Percentiles rank a stretch among this genome's conserved stretches.
Evolutionary conservation across 2,797 vertebrate species (phyloP).

Genomic region (Helostoma temminkii): DNA sequence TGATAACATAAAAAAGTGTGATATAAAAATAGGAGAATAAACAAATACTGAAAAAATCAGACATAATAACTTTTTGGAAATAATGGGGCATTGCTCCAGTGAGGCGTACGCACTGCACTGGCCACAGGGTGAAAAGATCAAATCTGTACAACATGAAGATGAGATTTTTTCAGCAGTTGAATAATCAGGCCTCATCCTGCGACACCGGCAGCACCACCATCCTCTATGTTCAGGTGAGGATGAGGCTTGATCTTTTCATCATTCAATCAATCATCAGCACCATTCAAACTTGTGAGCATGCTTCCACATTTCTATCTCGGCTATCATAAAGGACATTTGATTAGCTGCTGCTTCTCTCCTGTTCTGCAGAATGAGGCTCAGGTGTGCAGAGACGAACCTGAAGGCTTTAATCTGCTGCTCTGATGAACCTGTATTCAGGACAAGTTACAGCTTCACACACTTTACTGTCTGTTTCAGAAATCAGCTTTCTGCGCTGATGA

Average conservation of each 20-base stretch:
- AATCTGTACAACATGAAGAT: too few relatives aligned
- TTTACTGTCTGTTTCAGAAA: background rate
- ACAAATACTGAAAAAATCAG: too few relatives aligned
- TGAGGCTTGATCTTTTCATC: slow-evolving; percentile 15
- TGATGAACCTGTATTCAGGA: slow-evolving; percentile 29
- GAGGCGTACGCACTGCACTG: too few relatives aligned
- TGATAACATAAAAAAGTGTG: too few relatives aligned
- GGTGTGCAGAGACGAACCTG: slow-evolving; percentile 26
- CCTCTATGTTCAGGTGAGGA: slow-evolving; percentile 21
- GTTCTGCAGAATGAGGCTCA: slow-evolving; percentile 36
- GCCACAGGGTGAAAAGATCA: too few relatives aligned
- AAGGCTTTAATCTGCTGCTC: slow-evolving; percentile 29
- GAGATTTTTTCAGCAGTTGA: too few relatives aligned
- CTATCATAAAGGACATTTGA: slow-evolving; percentile 36
- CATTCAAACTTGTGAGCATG: slow-evolving; percentile 39
- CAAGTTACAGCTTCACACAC: slow-evolving; percentile 12
- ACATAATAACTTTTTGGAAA: too few relatives aligned
- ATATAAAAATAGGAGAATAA: too few relatives aligned
- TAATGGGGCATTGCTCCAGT: too few relatives aligned
- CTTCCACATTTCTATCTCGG: slow-evolving; percentile 16
- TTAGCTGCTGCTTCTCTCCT: slow-evolving; percentile 23
- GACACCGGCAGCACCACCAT: too few relatives aligned
- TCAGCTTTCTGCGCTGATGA: background rate
- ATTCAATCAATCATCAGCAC: slow-evolving; percentile 38
- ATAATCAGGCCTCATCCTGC: too few relatives aligned